Base-by-base conservation (phyloP, 2,888 invertebrate genomes). In the Drosophila mulleri region DNA sequence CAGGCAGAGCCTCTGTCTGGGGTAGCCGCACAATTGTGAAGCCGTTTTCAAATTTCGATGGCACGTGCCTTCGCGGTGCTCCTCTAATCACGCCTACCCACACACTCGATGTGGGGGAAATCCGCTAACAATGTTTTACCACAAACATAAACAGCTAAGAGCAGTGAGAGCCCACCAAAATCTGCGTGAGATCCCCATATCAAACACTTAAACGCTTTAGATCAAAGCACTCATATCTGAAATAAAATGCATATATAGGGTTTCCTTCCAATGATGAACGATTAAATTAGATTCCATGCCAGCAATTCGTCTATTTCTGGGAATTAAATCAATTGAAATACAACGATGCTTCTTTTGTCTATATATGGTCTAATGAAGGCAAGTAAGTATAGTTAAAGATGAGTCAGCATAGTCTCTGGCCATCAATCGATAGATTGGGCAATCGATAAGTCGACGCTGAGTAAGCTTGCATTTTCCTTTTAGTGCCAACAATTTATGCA, bases 401-500 rank as follows among this genome's bases (percentile, higher is more conserved):
- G 4, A 14, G 16, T 39, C 2, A 7, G 16, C 14, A 7, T 14
- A 3, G 14, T 23, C 23, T 4, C 45, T 45, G 3, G 0, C 8
- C 0, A 0, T 1, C 45, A 45, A 53, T 39, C 56, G 41, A 42
- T 54, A 42, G n/a, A 3, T 53, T 18, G n/a, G 8, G 3, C 2
- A 39, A 29, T 18, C 48, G 39, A 41, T 48, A 39, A 29, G 7
- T n/a, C 12, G 26, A 26, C 4, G 1, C 26, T 12, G 5, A 16
- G 37, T 2, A 18, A 16, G 23, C 8, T 8, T 12, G 45, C 35
- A 9, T 29, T 9, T 23, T 45, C 37, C 18, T 12, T 14, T 59
- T 9, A 65, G 52, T 48, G 53, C 39, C 74, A 77, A 73, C 70
- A 78, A 82, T 82, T 85, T 89, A 89, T 89, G 83, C 81, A 89